Evolutionary conservation across 1,140 invertebrate genomes (phyloP), one percentile per base, ranked within the genome.

Genomic region (Listronotus bonariensis): DNA sequence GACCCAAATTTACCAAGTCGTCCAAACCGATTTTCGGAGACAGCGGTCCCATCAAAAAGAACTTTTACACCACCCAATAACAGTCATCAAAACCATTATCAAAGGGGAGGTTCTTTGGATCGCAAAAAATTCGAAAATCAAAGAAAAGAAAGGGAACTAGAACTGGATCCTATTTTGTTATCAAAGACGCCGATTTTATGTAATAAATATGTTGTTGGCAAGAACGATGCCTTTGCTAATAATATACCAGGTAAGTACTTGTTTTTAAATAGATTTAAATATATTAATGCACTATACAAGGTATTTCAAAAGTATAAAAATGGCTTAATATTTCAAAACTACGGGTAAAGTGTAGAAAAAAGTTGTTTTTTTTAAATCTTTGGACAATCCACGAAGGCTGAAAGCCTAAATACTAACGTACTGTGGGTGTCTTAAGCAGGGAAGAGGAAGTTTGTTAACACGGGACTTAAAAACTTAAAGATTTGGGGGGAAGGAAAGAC

Each of bases 121-220:
- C 76, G 82, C 57, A 78, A 77, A 61, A 74, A 77, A 43, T 18
- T 42, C 26, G 46, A 41, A 12, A 51, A 51, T 18, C 38, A 55
- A 67, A n/a, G 38, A 10, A 48, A 57, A 66, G 57, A 68, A 40
- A 41, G 60, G 4, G 71, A 70, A 9, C 69, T 71, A 46, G 77
- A 78, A 8, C 36, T 79, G 12, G 76, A 79, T 48, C 72, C 73
- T 0, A 60, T 69, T 6, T 8, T 69, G 15, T 72, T 80, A 46
- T 81, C 82, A 34, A 82, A 82, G 56, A 83, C 82, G 4, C 84
- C 88, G 1, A 86, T 90, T n/a, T 79, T 89, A 18, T 88, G 85
- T 71, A 90, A 91, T 69, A 87, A 84, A 70, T 90, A 90, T 72
- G 88, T 87, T 0, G 73, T 89, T 42, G 86, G 87, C 34, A 81